Conservation (phyloP, 2,113 vertebrate species). For the Rissa tridactyla region DNA sequence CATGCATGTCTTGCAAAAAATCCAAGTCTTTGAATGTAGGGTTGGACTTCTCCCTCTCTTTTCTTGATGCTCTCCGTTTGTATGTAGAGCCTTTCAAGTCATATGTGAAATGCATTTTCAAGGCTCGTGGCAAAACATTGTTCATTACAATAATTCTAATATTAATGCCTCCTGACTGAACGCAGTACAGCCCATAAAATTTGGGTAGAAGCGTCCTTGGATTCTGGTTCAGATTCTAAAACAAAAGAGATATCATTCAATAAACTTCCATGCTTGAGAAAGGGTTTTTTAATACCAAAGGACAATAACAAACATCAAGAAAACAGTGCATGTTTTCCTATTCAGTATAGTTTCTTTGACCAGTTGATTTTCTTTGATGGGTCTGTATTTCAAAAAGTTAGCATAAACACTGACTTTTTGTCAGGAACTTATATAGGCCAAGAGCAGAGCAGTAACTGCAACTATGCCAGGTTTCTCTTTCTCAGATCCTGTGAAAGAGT, state of each 20-base stretch:
- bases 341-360: neutral
- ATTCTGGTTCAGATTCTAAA: slow-evolving; percentile 96
- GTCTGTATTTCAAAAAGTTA: neutral
- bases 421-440: neutral
- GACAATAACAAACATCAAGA: neutral
- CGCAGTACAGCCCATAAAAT: slow-evolving; percentile 95
- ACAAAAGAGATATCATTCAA: neutral
- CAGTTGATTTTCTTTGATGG: neutral
- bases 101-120: slow-evolving; percentile 93
- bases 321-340: neutral
- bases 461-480: neutral
- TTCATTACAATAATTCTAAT: slow-evolving; percentile 95
- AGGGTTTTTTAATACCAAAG: neutral
- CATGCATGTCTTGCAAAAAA: slow-evolving; percentile 95
- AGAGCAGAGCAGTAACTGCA: neutral
- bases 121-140: slow-evolving; percentile 88
- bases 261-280: neutral
- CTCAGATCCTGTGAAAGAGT: neutral
- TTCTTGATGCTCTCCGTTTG: slow-evolving; percentile 89
- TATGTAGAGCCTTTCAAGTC: slow-evolving; percentile 95
- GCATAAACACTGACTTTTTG: neutral
- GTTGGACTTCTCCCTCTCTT: slow-evolving; percentile 84
- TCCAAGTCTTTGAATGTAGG: slow-evolving; percentile 96
- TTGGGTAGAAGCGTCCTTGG: slow-evolving; percentile 93
- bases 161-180: slow-evolving; percentile 88